phyloP scores from a whole-genome alignment of 2,797 vertebrate genomes.

The Betta splendens region DNA sequence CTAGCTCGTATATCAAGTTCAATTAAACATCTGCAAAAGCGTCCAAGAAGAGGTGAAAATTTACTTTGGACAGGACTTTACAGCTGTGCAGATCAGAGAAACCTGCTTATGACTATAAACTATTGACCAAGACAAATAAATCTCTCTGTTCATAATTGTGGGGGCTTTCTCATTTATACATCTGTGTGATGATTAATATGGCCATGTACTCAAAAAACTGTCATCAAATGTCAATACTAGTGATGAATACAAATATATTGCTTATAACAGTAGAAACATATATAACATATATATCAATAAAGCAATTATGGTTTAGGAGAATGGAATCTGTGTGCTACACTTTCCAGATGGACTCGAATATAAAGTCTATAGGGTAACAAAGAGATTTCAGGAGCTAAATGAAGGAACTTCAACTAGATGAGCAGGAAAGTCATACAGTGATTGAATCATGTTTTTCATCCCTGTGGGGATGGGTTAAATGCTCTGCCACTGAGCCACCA shows the following conservation, averaged over 20 bases:
- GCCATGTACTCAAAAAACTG: conserved; percentile 11
- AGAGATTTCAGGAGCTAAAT: neutral
- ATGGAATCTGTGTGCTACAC: neutral
- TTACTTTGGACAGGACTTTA: conserved; percentile 32
- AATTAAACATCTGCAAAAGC: conserved; percentile 40
- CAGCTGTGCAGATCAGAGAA: conserved; percentile 5
- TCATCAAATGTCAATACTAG: conserved; percentile 14
- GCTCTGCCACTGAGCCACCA: no score
- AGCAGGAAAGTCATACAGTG: neutral
- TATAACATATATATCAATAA: no score
- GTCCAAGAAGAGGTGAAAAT: conserved; percentile 28
- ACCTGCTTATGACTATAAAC: conserved; percentile 10
- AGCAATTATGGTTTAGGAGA: neutral
- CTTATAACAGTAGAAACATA: neutral
- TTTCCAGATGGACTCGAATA: neutral
- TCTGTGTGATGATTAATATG: conserved; percentile 8
- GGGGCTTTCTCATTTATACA: conserved; percentile 12
- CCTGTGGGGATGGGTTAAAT: no score
- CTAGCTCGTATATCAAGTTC: no score
- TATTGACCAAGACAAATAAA: conserved; percentile 42
- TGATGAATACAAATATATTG: neutral
- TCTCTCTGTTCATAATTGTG: conserved; percentile 15
- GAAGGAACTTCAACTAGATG: neutral
- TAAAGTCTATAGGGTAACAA: neutral
- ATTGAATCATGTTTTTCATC: neutral